These are phyloP conservation scores for Spodoptera littoralis DNA, from an alignment of 2,888 invertebrate species.

Conservation along the genomic window DNA sequence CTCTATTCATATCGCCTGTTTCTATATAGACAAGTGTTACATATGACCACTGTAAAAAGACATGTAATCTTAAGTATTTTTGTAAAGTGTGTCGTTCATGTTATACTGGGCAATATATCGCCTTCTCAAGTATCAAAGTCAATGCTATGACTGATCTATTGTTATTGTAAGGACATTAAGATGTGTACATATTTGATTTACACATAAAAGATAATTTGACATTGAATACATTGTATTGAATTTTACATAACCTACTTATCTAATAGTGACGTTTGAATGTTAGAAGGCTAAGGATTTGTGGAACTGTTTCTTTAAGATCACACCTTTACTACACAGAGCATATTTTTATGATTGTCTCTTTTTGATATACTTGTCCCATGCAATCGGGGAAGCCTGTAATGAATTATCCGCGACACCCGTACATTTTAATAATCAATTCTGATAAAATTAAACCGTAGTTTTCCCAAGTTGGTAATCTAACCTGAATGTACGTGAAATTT, in stretches of 20 bases:
- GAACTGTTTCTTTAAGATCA: too few relatives aligned
- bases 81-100: constrained; percentile 27
- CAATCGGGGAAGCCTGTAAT: too few relatives aligned
- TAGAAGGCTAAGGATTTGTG: constrained; percentile 16
- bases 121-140: constrained; percentile 60
- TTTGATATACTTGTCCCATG: too few relatives aligned
- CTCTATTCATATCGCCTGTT: constrained; percentile 15
- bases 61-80: constrained; percentile 4
- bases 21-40: constrained; percentile 48
- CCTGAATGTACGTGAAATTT: too few relatives aligned
- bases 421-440: too few relatives aligned
- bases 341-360: too few relatives aligned
- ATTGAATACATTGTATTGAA: constrained; percentile 26
- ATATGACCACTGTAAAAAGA: constrained; percentile 25
- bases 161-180: constrained; percentile 60
- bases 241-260: constrained; percentile 27
- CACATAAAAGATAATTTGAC: constrained; percentile 39
- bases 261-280: constrained; percentile 5
- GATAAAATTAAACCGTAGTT: too few relatives aligned
- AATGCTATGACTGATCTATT: constrained; percentile 60
- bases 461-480: too few relatives aligned
- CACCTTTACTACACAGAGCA: too few relatives aligned
- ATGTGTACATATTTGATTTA: constrained; percentile 48
- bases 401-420: too few relatives aligned
- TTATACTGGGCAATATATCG: constrained; percentile 43